Base-by-base conservation (phyloP, 1,140 invertebrate species). In the Mizuhopecten yessoensis region DNA sequence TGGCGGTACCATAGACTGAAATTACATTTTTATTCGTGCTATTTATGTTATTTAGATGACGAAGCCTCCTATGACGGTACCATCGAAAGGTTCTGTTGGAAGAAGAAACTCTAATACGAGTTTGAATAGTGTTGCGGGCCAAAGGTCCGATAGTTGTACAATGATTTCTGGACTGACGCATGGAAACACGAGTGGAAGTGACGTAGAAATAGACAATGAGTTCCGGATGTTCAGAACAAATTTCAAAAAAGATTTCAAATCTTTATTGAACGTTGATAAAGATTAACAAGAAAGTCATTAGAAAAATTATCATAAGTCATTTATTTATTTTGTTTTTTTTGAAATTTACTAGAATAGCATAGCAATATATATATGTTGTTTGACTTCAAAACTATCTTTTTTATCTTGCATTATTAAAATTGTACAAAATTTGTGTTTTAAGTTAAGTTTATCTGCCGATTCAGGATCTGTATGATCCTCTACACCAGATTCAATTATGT, bases 121-220 rank as follows among this genome's bases (percentile, higher is more conserved):
- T 75, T 9, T 75, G 3, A 75, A 1, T 5, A 17, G 11, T n/a
- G 29, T 2, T n/a, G 57, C 29, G 57, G 57, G 29, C n/a, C n/a
- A 75, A n/a, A n/a, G 17, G 57, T 29, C 23, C 23, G 57, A 75
- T 29, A 75, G 57, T n/a, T 75, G 57, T 75, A 75, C 57, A n/a
- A 5, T 75, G 57, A 75, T 75, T 5, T 75, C 57, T 75, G 57
- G 57, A 5, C n/a, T 75, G 0, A 75, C 57, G n/a, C 57, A 75
- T 17, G 57, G 57, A 75, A 75, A 75, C 57, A 75, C 57, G 17
- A 29, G 23, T n/a, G 57, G 57, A 75, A 75, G 57, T 75, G 57
- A 75, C 57, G 57, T 75, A 75, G 57, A 75, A 17, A 5, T 75
- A n/a, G n/a, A 75, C 57, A 75, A 75, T n/a, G 57, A 75, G 57